Base-by-base conservation (phyloP, 1,140 invertebrate genomes). In the Ceratina australensis region DNA sequence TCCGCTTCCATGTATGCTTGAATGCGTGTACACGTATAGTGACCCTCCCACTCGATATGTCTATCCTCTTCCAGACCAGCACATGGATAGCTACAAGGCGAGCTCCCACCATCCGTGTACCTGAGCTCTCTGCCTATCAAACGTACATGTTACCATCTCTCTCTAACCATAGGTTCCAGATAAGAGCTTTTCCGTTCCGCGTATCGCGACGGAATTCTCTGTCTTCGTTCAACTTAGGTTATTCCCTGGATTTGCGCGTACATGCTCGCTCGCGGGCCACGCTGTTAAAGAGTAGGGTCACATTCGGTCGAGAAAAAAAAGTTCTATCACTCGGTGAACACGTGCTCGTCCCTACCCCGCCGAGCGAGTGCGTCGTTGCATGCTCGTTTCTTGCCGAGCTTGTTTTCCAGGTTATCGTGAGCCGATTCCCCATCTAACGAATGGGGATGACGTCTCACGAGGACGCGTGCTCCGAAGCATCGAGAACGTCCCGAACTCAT, bases 321-420 rank as follows among this genome's bases (percentile, higher is more conserved):
- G 33, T 79, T 84, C 82, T 86, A 87, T 89, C 88, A 89, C 83
- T 82, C 87, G 81, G 63, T 82, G 81, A 84, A 72, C 88, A 89
- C 88, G 88, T 89, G 88, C 79, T 84, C 79, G 47, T 33, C 26
- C 78, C 63, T 26, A 10, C 49, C 67, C 69, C 71, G 16, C 59
- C 54, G 20, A 22, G 28, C 10, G 59, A 5, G 24, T 13, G 3
- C 28, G 8, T 13, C 49, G 22, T 22, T 73, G 57, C 49, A 52
- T 54, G 59, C 20, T 64, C 22, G 54, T 54, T 54, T 54, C 54
- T 71, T 13, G 26, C 50, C 10, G 22, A 71, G 33, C 24, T 24
- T 65, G 42, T 72, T n/a, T 42, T 57, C 52, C 64, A 69, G 56
- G n/a, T 47, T 82, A 56, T 65, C 49, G 52, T 7, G 13, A 16